phyloP scores from a whole-genome alignment of 1,140 invertebrate species.

The Drosophila sp. region DNA sequence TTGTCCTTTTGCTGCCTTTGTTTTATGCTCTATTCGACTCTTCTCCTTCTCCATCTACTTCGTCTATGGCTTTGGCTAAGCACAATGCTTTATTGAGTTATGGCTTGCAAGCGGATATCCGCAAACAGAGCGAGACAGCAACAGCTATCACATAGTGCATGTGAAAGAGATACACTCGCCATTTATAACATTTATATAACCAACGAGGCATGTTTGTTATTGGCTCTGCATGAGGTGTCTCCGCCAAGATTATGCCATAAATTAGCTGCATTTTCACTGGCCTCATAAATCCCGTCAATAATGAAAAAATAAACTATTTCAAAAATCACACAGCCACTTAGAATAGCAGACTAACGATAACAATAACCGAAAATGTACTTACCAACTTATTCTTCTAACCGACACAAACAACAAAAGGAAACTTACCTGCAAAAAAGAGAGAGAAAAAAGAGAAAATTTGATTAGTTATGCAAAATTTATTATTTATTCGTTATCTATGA shows the following conservation, averaged over 20 bases:
- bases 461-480: constrained; percentile 32
- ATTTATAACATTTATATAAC: neutral
- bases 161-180: constrained; percentile 24
- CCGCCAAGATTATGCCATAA: constrained; percentile 60
- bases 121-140: constrained; percentile 35
- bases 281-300: constrained; percentile 59
- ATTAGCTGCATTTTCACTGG: constrained; percentile 77
- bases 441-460: constrained; percentile 35
- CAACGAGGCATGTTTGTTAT: constrained; percentile 50
- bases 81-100: constrained; percentile 82
- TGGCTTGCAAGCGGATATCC: constrained; percentile 82
- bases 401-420: constrained; percentile 22
- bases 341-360: constrained; percentile 3
- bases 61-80: constrained; percentile 57
- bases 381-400: neutral
- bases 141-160: neutral
- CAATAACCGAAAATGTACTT: constrained; percentile 23
- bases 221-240: constrained; percentile 68
- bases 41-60: neutral
- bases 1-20: constrained; percentile 66
- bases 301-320: constrained; percentile 6
- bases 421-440: constrained; percentile 70
- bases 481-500: constrained; percentile 31
- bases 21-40: constrained; percentile 55
- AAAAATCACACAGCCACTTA: constrained; percentile 13